Evolutionary conservation across 2,113 vertebrate species (phyloP).

Genomic region (Marmota monax): DNA sequence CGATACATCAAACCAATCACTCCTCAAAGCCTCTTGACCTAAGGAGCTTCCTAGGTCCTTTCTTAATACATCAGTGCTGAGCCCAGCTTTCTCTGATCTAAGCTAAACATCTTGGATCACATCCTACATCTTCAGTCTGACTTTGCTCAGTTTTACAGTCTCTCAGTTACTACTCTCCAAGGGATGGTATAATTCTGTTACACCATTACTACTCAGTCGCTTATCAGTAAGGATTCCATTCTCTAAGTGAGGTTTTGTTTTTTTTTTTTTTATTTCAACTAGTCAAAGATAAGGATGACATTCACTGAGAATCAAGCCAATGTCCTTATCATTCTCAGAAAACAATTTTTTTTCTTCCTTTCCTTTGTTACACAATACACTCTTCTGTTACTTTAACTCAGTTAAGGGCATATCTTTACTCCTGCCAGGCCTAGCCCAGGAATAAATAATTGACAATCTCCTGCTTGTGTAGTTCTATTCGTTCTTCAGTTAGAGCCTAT

Average conservation of each 20-base stretch:
- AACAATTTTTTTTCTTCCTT: background rate
- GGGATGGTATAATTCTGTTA: background rate
- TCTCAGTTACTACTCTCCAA: background rate
- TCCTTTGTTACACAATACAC: background rate
- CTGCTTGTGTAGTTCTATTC: background rate
- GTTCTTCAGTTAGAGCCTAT: background rate
- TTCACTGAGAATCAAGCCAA: background rate
- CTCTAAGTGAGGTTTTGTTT: background rate
- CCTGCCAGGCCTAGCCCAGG: background rate
- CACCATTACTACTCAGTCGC: too few species aligned
- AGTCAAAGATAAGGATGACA: background rate
- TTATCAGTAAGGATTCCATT: background rate
- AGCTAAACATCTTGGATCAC: background rate
- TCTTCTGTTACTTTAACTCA: background rate
- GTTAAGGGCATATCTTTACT: background rate
- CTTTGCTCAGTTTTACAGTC: background rate
- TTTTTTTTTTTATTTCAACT: background rate
- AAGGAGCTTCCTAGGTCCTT: background rate
- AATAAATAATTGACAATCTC: background rate
- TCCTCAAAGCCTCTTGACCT: background rate
- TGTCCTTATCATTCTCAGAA: background rate
- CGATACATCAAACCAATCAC: background rate
- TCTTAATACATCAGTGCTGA: background rate
- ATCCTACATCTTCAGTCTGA: background rate
- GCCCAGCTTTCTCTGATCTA: background rate